phyloP scores from a whole-genome alignment of 2,888 invertebrate species.

The Drosophila hamatofila region DNA sequence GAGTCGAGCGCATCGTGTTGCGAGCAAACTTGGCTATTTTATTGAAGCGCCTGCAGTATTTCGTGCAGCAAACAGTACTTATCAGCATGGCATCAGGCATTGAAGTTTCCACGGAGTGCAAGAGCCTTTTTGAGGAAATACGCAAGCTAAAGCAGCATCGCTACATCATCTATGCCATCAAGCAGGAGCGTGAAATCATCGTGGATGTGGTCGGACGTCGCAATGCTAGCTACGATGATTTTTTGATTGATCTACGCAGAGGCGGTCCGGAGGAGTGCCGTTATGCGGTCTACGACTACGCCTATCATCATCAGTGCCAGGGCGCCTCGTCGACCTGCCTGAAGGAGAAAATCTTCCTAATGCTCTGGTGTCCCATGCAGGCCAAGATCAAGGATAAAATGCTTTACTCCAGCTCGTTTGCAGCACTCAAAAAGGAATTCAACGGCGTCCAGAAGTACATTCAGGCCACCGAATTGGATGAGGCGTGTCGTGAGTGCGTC shows the following conservation, averaged over 20 bases:
- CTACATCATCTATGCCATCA: constrained; percentile 48
- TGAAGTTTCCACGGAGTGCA: constrained; percentile 38
- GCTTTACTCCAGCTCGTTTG: constrained; percentile 58
- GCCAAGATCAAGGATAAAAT: constrained; percentile 57
- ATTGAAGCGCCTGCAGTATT: not conserved
- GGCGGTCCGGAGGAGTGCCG: constrained; percentile 51
- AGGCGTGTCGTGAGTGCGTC: constrained; percentile 40
- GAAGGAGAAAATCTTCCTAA: constrained; percentile 58
- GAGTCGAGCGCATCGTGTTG: not conserved
- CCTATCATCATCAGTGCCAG: constrained; percentile 45
- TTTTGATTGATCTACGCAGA: constrained; percentile 40
- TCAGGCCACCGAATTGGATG: constrained; percentile 60
- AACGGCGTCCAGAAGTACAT: constrained; percentile 55
- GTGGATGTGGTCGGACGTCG: constrained; percentile 49
- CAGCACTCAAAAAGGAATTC: constrained; percentile 43
- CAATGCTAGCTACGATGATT: constrained; percentile 47
- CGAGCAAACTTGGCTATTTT: not conserved
- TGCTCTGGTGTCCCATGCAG: constrained; percentile 61
- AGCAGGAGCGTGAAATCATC: constrained; percentile 34
- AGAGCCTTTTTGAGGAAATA: constrained; percentile 48
- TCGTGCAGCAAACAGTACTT: not conserved
- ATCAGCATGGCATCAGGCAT: constrained; percentile 58
- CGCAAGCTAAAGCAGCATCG: constrained; percentile 49
- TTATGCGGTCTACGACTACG: constrained; percentile 60
- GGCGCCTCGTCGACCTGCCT: constrained; percentile 37